Evolutionary conservation across 2,888 invertebrate species (phyloP), one percentile per base, ranked within the genome.

Genomic region (Pollenia griseotomentosa): DNA sequence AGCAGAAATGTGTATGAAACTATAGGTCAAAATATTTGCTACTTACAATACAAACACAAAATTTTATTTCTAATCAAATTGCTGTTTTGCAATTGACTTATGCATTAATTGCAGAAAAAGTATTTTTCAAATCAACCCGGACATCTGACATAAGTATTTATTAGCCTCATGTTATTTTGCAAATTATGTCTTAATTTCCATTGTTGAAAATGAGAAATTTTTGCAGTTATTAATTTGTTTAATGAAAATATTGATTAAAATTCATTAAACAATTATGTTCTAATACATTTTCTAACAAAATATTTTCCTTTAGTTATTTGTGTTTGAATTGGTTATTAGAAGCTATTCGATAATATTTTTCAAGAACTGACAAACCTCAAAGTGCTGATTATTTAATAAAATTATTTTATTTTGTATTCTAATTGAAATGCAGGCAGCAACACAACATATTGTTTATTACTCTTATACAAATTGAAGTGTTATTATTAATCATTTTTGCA

Each of bases 331-430:
- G 53, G 46, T 57, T 78, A 57, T 57, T 78, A 57, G 55, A 55
- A 63, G 55, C 40, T 44, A 44, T 66, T 46, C 10, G 23, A 14
- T 2, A 48, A 12, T 48, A 79, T 51, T 59, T 68, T 19, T 11
- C 11, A 53, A 11, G 12, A 14, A 12, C n/a, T 40, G 9, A 14
- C n/a, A 19, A 55, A 16, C 16, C 46, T 68, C 19, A 57, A 57
- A 46, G 46, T 57, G 53, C 46, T 81, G 63, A 73, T 55, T 73
- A 65, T 73, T 81, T 65, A 57, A 73, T 82, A 23, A 53, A 71
- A 53, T 71, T n/a, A 71, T 70, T 79, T 61, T 68, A 51, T 51
- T 66, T 2, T 23, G 12, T 55, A 53, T 55, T 59, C 10, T 33
- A 42, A 23, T 71, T 68, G 19, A 57, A 8, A 55, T 66, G 16